Percentiles rank a stretch among this genome's conserved stretches.
These are phyloP conservation scores for Gallinago jamesoni DNA, from an alignment of 2,113 vertebrate species.

Conservation along the genomic window DNA sequence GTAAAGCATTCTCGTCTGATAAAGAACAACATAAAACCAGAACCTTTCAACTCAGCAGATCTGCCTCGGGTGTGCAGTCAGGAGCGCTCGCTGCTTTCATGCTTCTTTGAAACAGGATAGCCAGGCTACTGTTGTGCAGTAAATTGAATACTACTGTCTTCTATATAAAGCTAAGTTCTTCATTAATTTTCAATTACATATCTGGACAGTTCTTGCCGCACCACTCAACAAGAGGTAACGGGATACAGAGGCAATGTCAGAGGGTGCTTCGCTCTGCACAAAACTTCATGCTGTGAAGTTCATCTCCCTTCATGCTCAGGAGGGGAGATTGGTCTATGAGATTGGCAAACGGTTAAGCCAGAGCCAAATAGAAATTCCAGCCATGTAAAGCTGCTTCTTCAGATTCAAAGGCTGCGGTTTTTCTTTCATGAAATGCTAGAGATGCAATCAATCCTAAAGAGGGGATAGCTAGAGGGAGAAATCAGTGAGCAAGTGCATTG, in stretches of 20 bases:
- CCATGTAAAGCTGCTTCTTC: background rate
- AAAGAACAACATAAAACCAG: background rate
- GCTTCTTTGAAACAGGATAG: background rate
- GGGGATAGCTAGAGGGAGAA: background rate
- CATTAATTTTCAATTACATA: background rate
- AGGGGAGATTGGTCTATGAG: background rate
- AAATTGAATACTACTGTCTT: background rate
- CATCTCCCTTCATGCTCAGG: background rate
- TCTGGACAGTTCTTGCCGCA: background rate
- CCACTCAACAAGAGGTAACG: background rate
- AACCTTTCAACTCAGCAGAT: conserved; percentile 17
- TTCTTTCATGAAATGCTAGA: background rate
- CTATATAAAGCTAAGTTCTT: background rate
- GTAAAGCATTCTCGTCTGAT: background rate
- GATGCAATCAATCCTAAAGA: background rate
- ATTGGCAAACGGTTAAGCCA: background rate
- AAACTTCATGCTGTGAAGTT: background rate
- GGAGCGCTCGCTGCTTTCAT: background rate
- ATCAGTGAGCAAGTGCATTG: background rate
- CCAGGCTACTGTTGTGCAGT: background rate
- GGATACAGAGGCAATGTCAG: background rate
- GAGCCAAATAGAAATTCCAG: background rate
- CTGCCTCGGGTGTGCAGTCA: background rate
- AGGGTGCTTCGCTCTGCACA: accelerated
- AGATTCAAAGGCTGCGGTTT: background rate